Evolutionary conservation across 2,888 invertebrate species (phyloP), one percentile per base, ranked within the genome.

Genomic region (Ochropacha duplaris): DNA sequence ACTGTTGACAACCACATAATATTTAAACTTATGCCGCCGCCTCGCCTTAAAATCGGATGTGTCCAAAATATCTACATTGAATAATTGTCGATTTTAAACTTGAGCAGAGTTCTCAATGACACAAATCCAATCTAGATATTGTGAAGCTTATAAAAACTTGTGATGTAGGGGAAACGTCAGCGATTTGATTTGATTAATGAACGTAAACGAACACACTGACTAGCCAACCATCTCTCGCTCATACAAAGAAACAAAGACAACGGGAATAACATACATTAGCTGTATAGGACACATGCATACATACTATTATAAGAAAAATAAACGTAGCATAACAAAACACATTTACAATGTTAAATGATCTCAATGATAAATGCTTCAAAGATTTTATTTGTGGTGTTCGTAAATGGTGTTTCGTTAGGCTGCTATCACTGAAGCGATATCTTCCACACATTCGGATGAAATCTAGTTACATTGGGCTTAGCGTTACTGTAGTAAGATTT

Each of bases 1-100:
- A 52, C 50, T 52, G 55, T 12, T 62, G 61, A 60, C 64, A 56
- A 55, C 64, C 36, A 59, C 55, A 59, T 44, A 44, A 16, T 1
- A 44, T 44, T 44, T 44, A 44, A 44, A 44, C 44, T 9, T 44
- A 44, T 19, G 19, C 44, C 44, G 44, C 44, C 44, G 44, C 44
- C 44, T 44, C 44, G 44, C 44, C 44, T 44, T 19, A 19, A 19
- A 44, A 44, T 9, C 16, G 16, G 44, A 44, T 44, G 19, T 44
- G 19, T 44, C 19, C 9, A 39, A 16, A 39, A 44, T 19, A 19
- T 44, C 44, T 44, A 19, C 44, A 44, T 9, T 44, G 44, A 9
- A 44, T 44, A 19, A 8, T 19, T 44, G 9, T 44, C 44, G 19
- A 19, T 9, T n/a, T n/a, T n/a, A n/a, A n/a, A n/a, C n/a, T n/a